These are phyloP conservation scores for Clarias macrocephalus DNA, from an alignment of 2,113 vertebrate genomes.

Conservation along the genomic window DNA sequence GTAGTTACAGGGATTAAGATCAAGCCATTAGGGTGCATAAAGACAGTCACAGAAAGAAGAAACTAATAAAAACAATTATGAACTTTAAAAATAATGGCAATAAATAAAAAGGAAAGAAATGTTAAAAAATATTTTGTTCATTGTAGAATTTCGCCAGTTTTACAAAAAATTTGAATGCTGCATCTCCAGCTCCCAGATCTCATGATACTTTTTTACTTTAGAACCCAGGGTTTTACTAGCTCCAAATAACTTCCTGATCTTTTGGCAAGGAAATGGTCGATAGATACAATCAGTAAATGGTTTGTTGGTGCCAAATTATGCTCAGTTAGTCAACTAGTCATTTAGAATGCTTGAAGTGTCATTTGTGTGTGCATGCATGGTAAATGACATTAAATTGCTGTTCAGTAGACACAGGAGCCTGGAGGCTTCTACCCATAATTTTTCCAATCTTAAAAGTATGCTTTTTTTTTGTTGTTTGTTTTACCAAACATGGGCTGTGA, in stretches of 20 bases:
- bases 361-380: not conserved
- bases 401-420: not conserved
- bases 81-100: not conserved
- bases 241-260: not conserved
- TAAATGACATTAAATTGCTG: not conserved
- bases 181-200: not conserved
- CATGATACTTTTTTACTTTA: not conserved
- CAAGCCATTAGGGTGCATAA: conserved; percentile 90
- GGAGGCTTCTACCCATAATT: not conserved
- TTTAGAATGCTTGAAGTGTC: not conserved
- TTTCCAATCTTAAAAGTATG: not conserved
- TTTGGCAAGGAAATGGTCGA: not conserved
- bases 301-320: not conserved
- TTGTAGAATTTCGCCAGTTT: not conserved
- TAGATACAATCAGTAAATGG: not conserved
- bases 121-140: not conserved
- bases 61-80: conserved; percentile 65
- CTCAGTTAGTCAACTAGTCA: not conserved
- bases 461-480: not conserved
- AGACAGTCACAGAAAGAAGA: conserved; percentile 82
- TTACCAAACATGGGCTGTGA: conserved; percentile 33
- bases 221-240: not conserved
- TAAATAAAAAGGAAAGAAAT: conserved; percentile 37
- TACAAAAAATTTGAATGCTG: not conserved
- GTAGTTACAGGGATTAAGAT: conserved; percentile 83